phyloP scores from a whole-genome alignment of 2,888 invertebrate genomes.

The Asteroscopus sphinx region DNA sequence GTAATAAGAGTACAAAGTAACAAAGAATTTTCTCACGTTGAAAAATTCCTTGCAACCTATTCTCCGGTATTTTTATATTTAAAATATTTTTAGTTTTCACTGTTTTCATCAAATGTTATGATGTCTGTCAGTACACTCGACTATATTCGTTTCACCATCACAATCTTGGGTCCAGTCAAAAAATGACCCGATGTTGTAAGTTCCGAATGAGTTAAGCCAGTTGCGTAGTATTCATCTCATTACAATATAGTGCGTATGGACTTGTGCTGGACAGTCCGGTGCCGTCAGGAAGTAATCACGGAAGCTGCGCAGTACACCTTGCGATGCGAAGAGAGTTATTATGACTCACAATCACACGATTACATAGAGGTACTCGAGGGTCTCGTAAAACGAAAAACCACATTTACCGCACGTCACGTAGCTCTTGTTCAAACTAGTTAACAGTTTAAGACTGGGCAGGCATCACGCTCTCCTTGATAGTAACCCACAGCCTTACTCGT shows the following conservation, averaged over 20 bases:
- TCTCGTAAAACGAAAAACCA: conserved; percentile 21
- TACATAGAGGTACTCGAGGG: not conserved
- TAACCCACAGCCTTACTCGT: not conserved
- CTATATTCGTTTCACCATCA: no score
- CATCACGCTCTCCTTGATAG: not conserved
- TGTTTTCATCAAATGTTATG: no score
- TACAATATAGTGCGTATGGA: not conserved
- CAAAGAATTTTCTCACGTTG: no score
- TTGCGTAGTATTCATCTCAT: no score
- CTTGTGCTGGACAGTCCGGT: not conserved
- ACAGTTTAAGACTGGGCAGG: not conserved
- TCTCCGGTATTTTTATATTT: no score
- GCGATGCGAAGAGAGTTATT: conserved; percentile 35
- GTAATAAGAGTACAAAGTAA: no score
- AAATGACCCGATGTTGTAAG: no score
- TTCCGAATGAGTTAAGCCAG: no score
- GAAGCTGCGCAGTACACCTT: conserved; percentile 9
- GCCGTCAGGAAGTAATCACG: conserved; percentile 7
- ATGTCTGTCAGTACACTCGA: no score
- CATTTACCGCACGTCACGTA: conserved; percentile 31
- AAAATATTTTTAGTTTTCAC: no score
- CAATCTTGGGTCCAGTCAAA: no score
- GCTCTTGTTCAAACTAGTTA: conserved; percentile 1
- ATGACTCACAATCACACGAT: conserved; percentile 6
- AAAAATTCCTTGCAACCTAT: no score